These are phyloP conservation scores for Melitaea cinxia DNA, from an alignment of 1,140 invertebrate genomes.

Conservation along the genomic window DNA sequence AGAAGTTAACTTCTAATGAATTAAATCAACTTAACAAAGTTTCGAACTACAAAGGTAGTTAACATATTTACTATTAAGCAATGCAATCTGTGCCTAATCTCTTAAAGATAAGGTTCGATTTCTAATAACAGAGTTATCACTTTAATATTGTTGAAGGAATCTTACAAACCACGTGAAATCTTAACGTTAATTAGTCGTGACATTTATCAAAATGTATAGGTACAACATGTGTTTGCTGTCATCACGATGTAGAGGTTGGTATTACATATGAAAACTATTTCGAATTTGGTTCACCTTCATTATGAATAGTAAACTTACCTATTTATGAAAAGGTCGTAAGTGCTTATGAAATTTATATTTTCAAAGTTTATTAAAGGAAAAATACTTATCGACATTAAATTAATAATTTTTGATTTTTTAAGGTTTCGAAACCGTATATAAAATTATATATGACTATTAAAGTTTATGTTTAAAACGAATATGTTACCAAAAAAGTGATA, in stretches of 20 bases:
- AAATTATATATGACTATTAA: no score
- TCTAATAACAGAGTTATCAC: background rate
- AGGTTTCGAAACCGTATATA: no score
- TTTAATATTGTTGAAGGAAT: constrained; percentile 5
- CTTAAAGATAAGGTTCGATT: background rate
- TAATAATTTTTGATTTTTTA: no score
- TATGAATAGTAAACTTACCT: background rate
- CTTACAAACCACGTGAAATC: constrained; percentile 14
- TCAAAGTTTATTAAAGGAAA: no score
- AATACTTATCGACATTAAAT: no score
- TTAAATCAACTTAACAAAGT: no score
- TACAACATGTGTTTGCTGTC: constrained; percentile 22
- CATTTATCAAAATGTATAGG: constrained; percentile 21
- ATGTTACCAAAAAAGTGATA: no score
- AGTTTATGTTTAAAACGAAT: no score
- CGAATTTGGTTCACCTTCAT: background rate
- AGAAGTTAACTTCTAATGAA: no score
- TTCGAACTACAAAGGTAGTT: no score
- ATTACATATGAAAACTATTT: constrained; percentile 3
- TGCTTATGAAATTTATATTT: no score
- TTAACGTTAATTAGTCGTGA: constrained; percentile 24
- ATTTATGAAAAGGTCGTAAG: no score
- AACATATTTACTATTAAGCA: background rate
- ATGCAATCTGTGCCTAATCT: background rate
- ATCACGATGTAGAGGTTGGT: background rate